Base-by-base conservation (phyloP, 1,140 invertebrate genomes). In the Caenorhabditis remanei region DNA sequence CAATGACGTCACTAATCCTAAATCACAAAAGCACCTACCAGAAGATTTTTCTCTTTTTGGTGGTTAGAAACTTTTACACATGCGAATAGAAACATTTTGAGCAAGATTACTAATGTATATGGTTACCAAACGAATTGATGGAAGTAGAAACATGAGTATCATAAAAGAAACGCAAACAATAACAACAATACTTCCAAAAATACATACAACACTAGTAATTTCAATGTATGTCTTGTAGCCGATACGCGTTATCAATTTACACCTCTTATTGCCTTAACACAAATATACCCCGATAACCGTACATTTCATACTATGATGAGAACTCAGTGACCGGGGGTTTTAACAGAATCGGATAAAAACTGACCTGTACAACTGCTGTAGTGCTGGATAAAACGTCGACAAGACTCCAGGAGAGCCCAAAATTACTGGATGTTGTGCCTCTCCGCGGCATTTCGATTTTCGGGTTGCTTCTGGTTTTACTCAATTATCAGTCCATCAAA, bases 121-220 rank as follows among this genome's bases (percentile, higher is more conserved):
- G 13, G 32, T 32, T 32, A 11, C 50, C 3, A 63, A 32, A 32
- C 21, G 24, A 11, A 32, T 4, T 63, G 61, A 32, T 9, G n/a
- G 13, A 63, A 32, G 4, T 32, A 13, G 11, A 13, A 53, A 0
- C 32, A 32, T 32, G 32, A 46, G 16, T 71, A n/a, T 46, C 43
- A 50, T 79, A 79, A 50, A 79, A 50, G 9, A 50, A 79, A 41
- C 24, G 71, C 71, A 79, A 79, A 79, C 46, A 79, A 79, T 46
- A 79, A 79, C 71, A 79, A 79, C 71, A 79, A 79, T 79, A 53
- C 56, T 58, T 21, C 41, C 65, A 46, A 71, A 71, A 71, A 8
- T 48, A 46, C 65, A 8, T 48, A 46, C 65, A 71, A 71, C 43
- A 46, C 16, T 43, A 48, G 41, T 79, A 53, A 79, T 50, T 79